Percentiles rank a stretch among this genome's conserved stretches.
Evolutionary conservation across 92 coral and sea anemone genomes (phyloP).

Genomic region (Chrysogorgia sp.): DNA sequence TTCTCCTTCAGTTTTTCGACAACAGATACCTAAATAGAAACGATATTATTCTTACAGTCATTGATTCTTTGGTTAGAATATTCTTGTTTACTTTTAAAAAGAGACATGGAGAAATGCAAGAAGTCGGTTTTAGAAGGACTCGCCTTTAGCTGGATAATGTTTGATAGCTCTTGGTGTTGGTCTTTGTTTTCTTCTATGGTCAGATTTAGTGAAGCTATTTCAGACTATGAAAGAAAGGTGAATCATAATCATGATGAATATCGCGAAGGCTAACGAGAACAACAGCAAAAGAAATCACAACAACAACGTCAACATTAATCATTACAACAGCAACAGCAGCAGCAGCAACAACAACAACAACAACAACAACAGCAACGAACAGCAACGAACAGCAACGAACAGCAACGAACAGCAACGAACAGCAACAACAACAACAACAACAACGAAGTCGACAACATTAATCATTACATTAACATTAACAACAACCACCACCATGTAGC

Average conservation of each 20-base stretch:
- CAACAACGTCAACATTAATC: too few relatives aligned
- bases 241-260: background rate
- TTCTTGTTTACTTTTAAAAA: too few relatives aligned
- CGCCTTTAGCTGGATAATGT: constrained; percentile 79
- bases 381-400: background rate
- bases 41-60: too few relatives aligned
- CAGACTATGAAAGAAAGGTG: constrained; percentile 56
- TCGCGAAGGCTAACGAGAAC: background rate
- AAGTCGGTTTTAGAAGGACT: background rate
- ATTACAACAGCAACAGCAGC: background rate
- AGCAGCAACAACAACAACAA: background rate
- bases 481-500: too few relatives aligned
- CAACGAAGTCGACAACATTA: too few relatives aligned
- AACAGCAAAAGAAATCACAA: background rate
- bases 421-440: background rate
- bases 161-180: constrained; percentile 73
- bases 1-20: constrained; percentile 77
- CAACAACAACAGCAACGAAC: background rate
- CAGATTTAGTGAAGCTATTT: constrained; percentile 64
- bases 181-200: constrained; percentile 78
- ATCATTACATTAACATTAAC: too few relatives aligned
- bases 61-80: too few relatives aligned
- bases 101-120: background rate
- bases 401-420: background rate
- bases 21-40: constrained; percentile 64